Evolutionary conservation across 2,113 vertebrate genomes (phyloP).

Genomic region (Trochalopteron elliotii): DNA sequence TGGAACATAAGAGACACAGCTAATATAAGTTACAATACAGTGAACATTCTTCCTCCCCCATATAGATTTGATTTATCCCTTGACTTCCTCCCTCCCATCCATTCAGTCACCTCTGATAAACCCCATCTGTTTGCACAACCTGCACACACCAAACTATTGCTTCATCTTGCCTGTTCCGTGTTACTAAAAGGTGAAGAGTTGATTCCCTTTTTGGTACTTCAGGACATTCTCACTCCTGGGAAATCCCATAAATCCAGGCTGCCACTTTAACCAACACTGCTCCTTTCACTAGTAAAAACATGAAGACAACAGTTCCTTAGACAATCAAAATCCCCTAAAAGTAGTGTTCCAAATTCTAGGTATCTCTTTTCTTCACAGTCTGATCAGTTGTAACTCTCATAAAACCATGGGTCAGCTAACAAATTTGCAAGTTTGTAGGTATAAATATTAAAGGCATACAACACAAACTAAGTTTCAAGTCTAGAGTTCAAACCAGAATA

Average conservation of each 20-base stretch:
- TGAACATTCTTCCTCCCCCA: background rate
- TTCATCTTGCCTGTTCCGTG: background rate
- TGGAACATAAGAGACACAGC: background rate
- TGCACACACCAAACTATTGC: background rate
- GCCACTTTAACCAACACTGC: background rate
- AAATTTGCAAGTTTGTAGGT: background rate
- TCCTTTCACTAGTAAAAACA: background rate
- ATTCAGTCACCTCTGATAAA: background rate
- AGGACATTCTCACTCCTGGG: background rate
- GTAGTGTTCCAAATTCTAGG: background rate
- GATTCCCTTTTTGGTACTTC: background rate
- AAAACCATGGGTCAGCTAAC: background rate
- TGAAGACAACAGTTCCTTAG: background rate
- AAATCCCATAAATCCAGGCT: background rate
- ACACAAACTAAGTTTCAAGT: background rate
- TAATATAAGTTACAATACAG: background rate
- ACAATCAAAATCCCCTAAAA: background rate
- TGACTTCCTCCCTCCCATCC: background rate
- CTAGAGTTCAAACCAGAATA: background rate
- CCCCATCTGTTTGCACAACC: background rate
- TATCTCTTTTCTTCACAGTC: background rate
- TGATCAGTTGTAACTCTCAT: background rate
- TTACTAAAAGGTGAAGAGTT: background rate
- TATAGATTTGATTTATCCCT: rapidly evolving
- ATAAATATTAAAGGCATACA: background rate